A percentile compares a stretch with the other conserved stretches of the same genome.
Conservation (phyloP, 1,140 invertebrate species). For the Lerema accius region DNA sequence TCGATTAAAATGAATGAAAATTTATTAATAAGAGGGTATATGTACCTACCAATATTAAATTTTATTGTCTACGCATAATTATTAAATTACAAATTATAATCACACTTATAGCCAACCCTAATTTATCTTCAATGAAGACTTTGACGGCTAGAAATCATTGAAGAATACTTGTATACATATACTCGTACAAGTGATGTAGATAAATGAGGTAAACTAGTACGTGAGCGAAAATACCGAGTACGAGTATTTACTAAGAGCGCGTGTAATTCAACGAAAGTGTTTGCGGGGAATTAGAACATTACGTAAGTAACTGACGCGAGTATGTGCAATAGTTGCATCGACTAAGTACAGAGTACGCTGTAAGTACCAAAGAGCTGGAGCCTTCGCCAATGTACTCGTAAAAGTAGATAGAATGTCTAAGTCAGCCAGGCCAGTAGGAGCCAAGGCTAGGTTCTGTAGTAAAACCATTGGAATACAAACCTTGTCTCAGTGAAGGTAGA, state of each 20-base stretch:
- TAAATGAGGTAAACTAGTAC: slow-evolving; percentile 3
- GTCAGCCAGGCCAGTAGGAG: slow-evolving; percentile 81
- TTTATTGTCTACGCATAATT: too few relatives aligned
- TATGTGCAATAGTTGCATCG: slow-evolving; percentile 63
- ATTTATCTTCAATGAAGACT: slow-evolving; percentile 13
- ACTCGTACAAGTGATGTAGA: slow-evolving; percentile 2
- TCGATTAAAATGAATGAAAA: too few relatives aligned
- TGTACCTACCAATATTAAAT: too few relatives aligned
- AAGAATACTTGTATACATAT: slow-evolving; percentile 16
- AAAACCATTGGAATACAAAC: slow-evolving; percentile 47
- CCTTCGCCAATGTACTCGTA: slow-evolving; percentile 80
- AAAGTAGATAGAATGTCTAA: slow-evolving; percentile 83
- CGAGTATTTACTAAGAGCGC: slow-evolving; percentile 4
- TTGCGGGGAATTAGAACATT: slow-evolving; percentile 58
- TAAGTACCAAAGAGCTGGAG: slow-evolving; percentile 73
- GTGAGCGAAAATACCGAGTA: slow-evolving; percentile 12
- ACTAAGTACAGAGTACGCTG: slow-evolving; percentile 56
- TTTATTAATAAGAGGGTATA: too few relatives aligned
- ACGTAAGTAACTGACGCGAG: slow-evolving; percentile 53
- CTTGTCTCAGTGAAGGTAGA: slow-evolving; percentile 42
- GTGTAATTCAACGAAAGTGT: slow-evolving; percentile 55
- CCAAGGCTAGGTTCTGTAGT: slow-evolving; percentile 77
- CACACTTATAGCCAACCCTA: too few relatives aligned
- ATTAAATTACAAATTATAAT: too few relatives aligned
- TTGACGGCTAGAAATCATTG: slow-evolving; percentile 18